These are phyloP conservation scores for Colistium nudipinnis DNA, from an alignment of 2,113 vertebrate genomes.

Conservation along the genomic window DNA sequence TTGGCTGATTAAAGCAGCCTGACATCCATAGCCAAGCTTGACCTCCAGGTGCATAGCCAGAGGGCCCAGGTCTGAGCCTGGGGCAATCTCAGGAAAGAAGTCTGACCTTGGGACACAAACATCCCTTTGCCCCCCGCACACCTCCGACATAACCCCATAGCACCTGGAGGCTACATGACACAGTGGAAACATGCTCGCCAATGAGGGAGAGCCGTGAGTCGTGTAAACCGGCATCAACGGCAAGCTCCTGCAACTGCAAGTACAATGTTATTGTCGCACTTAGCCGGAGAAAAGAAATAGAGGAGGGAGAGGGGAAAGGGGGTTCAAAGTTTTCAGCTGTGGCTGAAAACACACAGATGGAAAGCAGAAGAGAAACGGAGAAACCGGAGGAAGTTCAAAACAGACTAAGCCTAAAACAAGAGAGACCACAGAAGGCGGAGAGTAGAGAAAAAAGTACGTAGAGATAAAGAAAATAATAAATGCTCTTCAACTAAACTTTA, in stretches of 20 bases:
- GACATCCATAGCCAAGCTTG: slow-evolving; percentile 70
- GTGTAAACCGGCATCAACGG: slow-evolving; percentile 23
- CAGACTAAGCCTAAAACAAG: neutral
- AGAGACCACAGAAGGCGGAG: neutral
- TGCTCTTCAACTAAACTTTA: slow-evolving; percentile 1
- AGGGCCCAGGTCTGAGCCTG: slow-evolving; percentile 58
- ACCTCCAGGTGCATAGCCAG: slow-evolving; percentile 79
- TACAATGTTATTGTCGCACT: slow-evolving; percentile 42
- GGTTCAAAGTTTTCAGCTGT: slow-evolving; percentile 55
- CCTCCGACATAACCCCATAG: slow-evolving; percentile 48
- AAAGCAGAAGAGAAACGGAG: slow-evolving; percentile 37
- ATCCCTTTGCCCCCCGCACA: slow-evolving; percentile 32
- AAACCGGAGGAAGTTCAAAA: slow-evolving; percentile 4
- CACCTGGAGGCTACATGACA: slow-evolving; percentile 58
- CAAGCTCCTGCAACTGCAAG: slow-evolving; percentile 33
- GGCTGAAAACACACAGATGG: slow-evolving; percentile 54
- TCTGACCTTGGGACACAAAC: slow-evolving; percentile 68
- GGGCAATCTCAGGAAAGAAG: slow-evolving; percentile 61
- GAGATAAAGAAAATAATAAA: slow-evolving; percentile 6
- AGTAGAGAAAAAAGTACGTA: neutral
- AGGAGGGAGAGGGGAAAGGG: neutral
- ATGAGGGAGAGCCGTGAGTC: slow-evolving; percentile 7
- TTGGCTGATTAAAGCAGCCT: slow-evolving; percentile 80
- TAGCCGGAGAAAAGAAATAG: neutral
- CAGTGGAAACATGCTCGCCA: slow-evolving; percentile 34